phyloP scores from a whole-genome alignment of 1,140 invertebrate genomes.

The Epicauta chinensis region DNA sequence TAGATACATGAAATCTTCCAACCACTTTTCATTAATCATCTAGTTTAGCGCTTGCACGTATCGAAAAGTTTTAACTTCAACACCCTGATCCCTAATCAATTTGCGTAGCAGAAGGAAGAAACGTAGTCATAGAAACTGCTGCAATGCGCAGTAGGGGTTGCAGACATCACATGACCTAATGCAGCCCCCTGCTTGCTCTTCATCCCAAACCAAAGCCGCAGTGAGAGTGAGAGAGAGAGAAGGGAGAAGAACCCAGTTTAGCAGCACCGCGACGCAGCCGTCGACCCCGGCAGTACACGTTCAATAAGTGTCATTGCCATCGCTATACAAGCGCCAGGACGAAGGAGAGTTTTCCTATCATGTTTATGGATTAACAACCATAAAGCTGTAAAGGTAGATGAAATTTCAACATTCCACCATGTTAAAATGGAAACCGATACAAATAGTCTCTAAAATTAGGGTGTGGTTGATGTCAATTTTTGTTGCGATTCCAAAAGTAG shows the following conservation, averaged over 20 bases:
- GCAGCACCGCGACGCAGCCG: constrained; percentile 24
- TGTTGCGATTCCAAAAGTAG: too few relatives aligned
- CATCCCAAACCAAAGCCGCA: constrained; percentile 5
- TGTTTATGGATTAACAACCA: too few relatives aligned
- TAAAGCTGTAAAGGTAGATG: too few relatives aligned
- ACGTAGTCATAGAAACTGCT: constrained; percentile 32
- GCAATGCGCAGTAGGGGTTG: constrained; percentile 28
- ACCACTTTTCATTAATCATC: too few relatives aligned
- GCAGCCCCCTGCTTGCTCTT: constrained; percentile 17
- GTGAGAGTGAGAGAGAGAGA: constrained; percentile 6
- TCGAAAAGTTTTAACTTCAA: too few relatives aligned
- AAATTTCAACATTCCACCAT: too few relatives aligned
- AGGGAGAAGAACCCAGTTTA: constrained; percentile 2
- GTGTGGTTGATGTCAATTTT: too few relatives aligned
- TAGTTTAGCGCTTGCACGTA: too few relatives aligned
- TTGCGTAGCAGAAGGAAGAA: constrained; percentile 15
- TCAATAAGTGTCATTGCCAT: constrained; percentile 39
- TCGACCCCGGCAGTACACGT: constrained; percentile 36
- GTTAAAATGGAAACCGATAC: too few relatives aligned
- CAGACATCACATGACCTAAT: constrained; percentile 32
- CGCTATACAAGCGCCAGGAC: constrained; percentile 8
- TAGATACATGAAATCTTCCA: too few relatives aligned
- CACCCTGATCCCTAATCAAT: constrained; percentile 3
- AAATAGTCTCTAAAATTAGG: too few relatives aligned
- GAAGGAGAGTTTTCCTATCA: not conserved